A percentile compares a stretch with the other conserved stretches of the same genome.
These are phyloP conservation scores for Pentamera pediparva DNA, from an alignment of 53 echinoderm and acorn worm species.

Conservation along the genomic window DNA sequence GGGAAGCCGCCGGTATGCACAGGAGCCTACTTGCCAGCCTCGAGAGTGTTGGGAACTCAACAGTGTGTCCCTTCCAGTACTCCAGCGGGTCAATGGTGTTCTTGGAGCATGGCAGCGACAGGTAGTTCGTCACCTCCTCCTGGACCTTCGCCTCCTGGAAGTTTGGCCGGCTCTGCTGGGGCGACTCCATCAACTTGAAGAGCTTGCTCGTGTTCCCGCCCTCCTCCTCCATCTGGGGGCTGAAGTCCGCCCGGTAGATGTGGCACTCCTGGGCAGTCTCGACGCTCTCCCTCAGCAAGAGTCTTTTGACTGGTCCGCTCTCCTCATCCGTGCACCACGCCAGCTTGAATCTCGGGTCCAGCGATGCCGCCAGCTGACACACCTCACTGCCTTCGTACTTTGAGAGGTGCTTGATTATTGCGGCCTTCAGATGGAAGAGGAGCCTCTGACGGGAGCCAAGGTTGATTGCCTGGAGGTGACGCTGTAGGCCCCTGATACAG, in stretches of 20 bases:
- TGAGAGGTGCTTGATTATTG: slow-evolving; percentile 4
- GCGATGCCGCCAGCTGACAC: slow-evolving; percentile 22
- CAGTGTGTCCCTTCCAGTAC: slow-evolving; percentile 26
- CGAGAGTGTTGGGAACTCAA: slow-evolving; percentile 23
- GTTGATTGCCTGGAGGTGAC: slow-evolving; percentile 16
- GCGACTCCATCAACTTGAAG: slow-evolving; percentile 35
- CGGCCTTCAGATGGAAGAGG: slow-evolving; percentile 26
- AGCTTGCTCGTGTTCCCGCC: slow-evolving; percentile 32
- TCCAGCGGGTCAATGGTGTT: slow-evolving; percentile 18
- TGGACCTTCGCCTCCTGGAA: slow-evolving; percentile 9
- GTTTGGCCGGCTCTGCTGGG: slow-evolving; percentile 19
- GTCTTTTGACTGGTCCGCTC: neutral
- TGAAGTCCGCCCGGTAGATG: neutral
- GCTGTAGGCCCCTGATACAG: slow-evolving; percentile 40
- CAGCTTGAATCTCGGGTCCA: slow-evolving; percentile 35
- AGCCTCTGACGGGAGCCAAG: neutral
- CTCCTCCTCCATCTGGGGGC: slow-evolving; percentile 11
- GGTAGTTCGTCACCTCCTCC: slow-evolving; percentile 35
- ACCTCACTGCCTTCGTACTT: slow-evolving; percentile 17
- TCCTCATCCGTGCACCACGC: slow-evolving; percentile 32
- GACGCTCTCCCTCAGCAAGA: slow-evolving; percentile 7
- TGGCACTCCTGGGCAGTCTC: slow-evolving; percentile 6
- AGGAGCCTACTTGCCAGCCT: slow-evolving; percentile 18
- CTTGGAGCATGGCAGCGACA: slow-evolving; percentile 18
- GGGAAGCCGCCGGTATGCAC: slow-evolving; percentile 35